A percentile compares a stretch with the other conserved stretches of the same genome.
phyloP scores from a whole-genome alignment of 2,113 vertebrate species.

The Gobio gobio region DNA sequence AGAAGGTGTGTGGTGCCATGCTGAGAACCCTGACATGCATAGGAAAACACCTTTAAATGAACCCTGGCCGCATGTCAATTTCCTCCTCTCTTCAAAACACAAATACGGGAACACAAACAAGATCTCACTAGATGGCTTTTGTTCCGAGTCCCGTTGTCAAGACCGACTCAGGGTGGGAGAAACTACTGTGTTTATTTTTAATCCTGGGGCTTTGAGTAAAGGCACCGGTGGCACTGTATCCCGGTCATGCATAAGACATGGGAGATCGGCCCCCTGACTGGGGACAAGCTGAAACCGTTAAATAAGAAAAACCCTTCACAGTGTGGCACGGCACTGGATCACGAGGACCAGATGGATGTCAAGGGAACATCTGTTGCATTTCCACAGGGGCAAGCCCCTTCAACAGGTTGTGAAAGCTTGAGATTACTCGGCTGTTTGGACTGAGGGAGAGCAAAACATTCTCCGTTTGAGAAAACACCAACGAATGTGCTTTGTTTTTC shows the following conservation, averaged over 20 bases:
- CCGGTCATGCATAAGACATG: background rate
- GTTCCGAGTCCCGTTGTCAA: slow-evolving; percentile 43
- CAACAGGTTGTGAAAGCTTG: slow-evolving; percentile 63
- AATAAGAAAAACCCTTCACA: slow-evolving; percentile 25
- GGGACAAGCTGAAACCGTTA: slow-evolving; percentile 41
- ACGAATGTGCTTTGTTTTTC: slow-evolving; percentile 68
- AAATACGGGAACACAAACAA: slow-evolving; percentile 54
- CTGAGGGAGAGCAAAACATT: slow-evolving; percentile 63
- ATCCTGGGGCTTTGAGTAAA: slow-evolving; percentile 28
- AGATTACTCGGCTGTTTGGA: slow-evolving; percentile 48
- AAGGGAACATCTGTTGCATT: slow-evolving; percentile 77
- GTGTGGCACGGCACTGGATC: slow-evolving; percentile 39
- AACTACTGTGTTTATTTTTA: slow-evolving; percentile 56
- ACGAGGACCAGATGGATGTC: slow-evolving; percentile 72
- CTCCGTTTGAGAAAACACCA: slow-evolving; percentile 72
- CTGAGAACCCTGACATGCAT: slow-evolving; percentile 50
- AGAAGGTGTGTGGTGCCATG: slow-evolving; percentile 47
- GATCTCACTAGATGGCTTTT: slow-evolving; percentile 51
- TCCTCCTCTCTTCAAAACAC: slow-evolving; percentile 46
- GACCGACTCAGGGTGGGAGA: slow-evolving; percentile 39
- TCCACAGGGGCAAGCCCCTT: slow-evolving; percentile 69
- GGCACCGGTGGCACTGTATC: slow-evolving; percentile 41
- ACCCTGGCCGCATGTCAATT: slow-evolving; percentile 26
- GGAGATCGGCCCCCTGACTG: slow-evolving; percentile 46
- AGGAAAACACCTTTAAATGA: slow-evolving; percentile 50